Evolutionary conservation across 2,888 invertebrate species (phyloP).

Genomic region (Archips xylosteana): DNA sequence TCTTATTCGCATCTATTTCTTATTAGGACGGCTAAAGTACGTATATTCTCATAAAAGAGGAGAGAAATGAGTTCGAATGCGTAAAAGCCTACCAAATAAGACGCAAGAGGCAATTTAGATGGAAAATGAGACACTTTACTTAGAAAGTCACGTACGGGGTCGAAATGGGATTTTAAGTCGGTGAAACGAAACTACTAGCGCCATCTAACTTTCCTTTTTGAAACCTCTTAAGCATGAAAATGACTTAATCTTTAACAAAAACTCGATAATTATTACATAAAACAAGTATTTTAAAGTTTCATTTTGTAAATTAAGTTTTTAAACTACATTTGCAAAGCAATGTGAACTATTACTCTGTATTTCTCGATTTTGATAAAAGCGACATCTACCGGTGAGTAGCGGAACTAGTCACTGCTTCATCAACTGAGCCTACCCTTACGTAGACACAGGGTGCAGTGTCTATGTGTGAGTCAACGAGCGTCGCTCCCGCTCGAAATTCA

Average conservation of each 20-base stretch:
- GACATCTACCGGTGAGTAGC: constrained; percentile 67
- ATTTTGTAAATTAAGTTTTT: not conserved
- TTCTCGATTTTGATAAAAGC: constrained; percentile 24
- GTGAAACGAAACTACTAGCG: constrained; percentile 53
- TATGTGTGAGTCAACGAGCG: constrained; percentile 44
- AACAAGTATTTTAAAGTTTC: no score
- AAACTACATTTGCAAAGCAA: not conserved
- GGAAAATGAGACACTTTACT: constrained; percentile 79
- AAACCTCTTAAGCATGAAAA: not conserved
- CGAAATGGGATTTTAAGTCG: constrained; percentile 40
- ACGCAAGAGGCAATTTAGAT: constrained; percentile 77
- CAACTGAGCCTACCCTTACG: constrained; percentile 33
- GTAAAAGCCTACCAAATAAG: constrained; percentile 70
- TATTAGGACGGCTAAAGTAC: constrained; percentile 64
- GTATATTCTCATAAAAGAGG: constrained; percentile 73
- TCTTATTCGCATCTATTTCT: constrained; percentile 53
- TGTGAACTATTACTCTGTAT: no score
- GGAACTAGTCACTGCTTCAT: constrained; percentile 45
- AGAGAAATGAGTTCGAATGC: constrained; percentile 79
- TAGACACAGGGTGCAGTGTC: constrained; percentile 25
- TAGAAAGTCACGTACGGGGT: constrained; percentile 73
- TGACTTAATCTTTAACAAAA: no score
- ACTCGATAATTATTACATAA: no score
- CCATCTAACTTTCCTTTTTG: constrained; percentile 59
- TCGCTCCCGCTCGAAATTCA: constrained; percentile 45